phyloP scores from a whole-genome alignment of 1,140 invertebrate genomes.

The Hesperophylax magnus region DNA sequence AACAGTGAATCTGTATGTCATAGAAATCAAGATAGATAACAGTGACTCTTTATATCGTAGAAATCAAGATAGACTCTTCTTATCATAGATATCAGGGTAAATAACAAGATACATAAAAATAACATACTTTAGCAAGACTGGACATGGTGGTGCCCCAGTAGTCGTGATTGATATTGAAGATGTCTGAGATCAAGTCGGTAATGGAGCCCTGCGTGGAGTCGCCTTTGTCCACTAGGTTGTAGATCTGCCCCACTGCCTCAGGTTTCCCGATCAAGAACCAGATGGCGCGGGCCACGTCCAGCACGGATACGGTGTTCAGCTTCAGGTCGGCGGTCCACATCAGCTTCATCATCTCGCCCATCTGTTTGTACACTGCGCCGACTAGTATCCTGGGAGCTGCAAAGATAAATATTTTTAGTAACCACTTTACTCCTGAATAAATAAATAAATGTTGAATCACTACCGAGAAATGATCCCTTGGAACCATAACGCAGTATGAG shows the following conservation, averaged over 20 bases:
- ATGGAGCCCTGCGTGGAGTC: slow-evolving; percentile 88
- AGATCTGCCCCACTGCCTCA: slow-evolving; percentile 75
- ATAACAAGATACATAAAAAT: neutral
- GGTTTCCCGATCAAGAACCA: slow-evolving; percentile 71
- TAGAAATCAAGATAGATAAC: no score
- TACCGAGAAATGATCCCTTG: no score
- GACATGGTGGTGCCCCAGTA: slow-evolving; percentile 87
- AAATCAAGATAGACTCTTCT: no score
- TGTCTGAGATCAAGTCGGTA: slow-evolving; percentile 82
- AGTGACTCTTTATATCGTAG: no score
- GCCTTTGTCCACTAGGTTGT: slow-evolving; percentile 87
- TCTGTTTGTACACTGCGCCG: slow-evolving; percentile 89
- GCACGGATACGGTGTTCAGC: slow-evolving; percentile 91
- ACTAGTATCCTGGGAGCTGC: slow-evolving; percentile 87
- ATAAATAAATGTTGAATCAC: no score
- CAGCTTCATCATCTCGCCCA: slow-evolving; percentile 92
- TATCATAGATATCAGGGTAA: no score
- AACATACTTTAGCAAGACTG: slow-evolving; percentile 79
- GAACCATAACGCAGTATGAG: no score
- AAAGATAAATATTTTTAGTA: slow-evolving; percentile 55
- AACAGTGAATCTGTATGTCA: no score
- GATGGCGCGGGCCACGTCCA: slow-evolving; percentile 85
- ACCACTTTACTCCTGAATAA: no score
- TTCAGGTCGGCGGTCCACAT: slow-evolving; percentile 88
- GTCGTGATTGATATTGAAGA: slow-evolving; percentile 90